Base-by-base conservation (phyloP, 2,113 vertebrate genomes). In the Myocastor coypus region DNA sequence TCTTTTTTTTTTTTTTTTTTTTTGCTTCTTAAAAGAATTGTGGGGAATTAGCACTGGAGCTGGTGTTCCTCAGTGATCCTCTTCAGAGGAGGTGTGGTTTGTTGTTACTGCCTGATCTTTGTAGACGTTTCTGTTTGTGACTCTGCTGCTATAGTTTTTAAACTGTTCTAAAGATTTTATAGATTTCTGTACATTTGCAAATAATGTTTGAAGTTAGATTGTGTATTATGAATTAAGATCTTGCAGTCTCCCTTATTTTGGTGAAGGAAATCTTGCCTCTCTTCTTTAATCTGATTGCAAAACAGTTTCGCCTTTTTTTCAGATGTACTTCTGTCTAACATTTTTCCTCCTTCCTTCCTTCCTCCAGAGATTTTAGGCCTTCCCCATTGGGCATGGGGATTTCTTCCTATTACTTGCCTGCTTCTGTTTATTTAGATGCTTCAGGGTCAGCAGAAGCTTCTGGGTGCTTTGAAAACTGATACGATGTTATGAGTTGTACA, bases 401-500 rank as follows among this genome's bases (percentile, higher is more conserved):
- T 94, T 94, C 37, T 69, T 50, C 37, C 24, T 91, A 30, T 59
- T 37, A 10, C 19, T 84, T 71, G n/a, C 26, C 24, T 50, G 50
- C 86, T 89, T 94, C 32, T 91, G 3, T 94, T 95, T 89, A 12
- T 94, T 88, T 63, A 80, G 81, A 75, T 96, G 50, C 37, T 90
- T 78, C 46, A 46, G 64, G 91, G 34, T 93, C 94, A 93, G 42
- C 92, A 95, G 92, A 81, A 94, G 63, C 92, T 95, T 50, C 84
- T 92, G 69, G 85, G 73, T 92, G n/a, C 46, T 93, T 46, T 81
- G 71, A 80, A 93, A 92, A 84, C 61, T 64, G 63, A 86, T 73
- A 80, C 55, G 71, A 66, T 94, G 55, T 83, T 80, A 75, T 9
- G 30, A 96, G 34, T 77, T 80, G 22, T 92, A 95, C 42, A 80